Evolutionary conservation across 2,113 vertebrate species (phyloP), one percentile per base, ranked within the genome.

Genomic region (Galemys pyrenaicus): DNA sequence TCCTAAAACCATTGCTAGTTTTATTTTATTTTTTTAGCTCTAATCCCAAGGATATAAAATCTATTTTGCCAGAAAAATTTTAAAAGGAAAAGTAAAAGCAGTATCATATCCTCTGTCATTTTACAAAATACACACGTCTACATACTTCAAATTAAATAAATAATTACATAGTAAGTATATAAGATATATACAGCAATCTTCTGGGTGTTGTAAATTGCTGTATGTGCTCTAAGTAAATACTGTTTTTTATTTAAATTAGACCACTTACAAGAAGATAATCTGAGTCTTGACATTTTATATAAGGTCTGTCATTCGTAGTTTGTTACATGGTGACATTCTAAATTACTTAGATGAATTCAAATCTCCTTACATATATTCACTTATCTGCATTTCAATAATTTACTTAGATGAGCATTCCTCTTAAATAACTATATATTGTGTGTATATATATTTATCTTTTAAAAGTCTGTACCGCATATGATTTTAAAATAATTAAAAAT

Each of bases 401-500:
- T 20, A 68, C 30, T 64, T 64, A 65, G 3, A 65, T n/a, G 13
- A 65, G 64, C 16, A 65, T 30, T 13, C 28, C 6, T 20, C 46
- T 86, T 80, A 56, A 56, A 56, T 46, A 78, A 41, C 78, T 41
- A 30, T n/a, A n/a, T 20, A n/a, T 93, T 39, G 13, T n/a, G 35
- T 79, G 30, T 74, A 32, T n/a, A 58, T 8, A 37, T 46, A n/a
- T 5, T 17, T 51, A 3, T 32, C 20, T 17, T 22, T 71, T 39
- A 26, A 37, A 46, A 3, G n/a, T 56, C 16, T 19, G 35, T 64
- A 32, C 32, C 19, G 60, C 2, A 58, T 70, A 77, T n/a, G 37
- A 79, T 73, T 96, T 95, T 75, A 91, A 71, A 15, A 62, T 39
- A 65, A 82, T 58, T 4, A 86, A 95, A 93, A 92, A 39, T 82